phyloP scores from a whole-genome alignment of 2,113 vertebrate species.

The Nannobrachium achirus region DNA sequence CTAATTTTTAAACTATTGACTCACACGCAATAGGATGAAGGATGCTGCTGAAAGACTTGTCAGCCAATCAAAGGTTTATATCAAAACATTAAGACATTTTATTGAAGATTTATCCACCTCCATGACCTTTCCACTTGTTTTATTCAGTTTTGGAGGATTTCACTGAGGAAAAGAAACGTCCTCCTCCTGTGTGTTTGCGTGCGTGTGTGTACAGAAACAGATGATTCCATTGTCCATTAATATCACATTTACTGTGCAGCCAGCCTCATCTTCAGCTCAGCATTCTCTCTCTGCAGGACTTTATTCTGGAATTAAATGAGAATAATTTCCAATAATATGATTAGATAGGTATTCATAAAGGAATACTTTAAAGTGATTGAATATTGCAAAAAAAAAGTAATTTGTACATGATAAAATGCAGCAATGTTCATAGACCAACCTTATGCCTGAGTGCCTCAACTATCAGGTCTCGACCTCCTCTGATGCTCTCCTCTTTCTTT shows the following conservation, averaged over 20 bases:
- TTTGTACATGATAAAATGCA: too few relatives aligned
- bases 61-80: neutral
- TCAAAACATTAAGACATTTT: neutral
- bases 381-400: too few relatives aligned
- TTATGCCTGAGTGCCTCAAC: slow-evolving; percentile 81
- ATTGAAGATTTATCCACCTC: neutral
- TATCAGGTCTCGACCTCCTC: slow-evolving; percentile 69
- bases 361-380: too few relatives aligned
- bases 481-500: slow-evolving; percentile 35
- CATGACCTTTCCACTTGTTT: neutral
- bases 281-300: slow-evolving; percentile 75
- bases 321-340: too few relatives aligned
- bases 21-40: too few relatives aligned
- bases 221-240: neutral
- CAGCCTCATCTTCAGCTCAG: slow-evolving; percentile 70
- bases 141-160: neutral
- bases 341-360: neutral
- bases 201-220: neutral
- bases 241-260: neutral
- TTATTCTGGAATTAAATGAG: slow-evolving; percentile 70
- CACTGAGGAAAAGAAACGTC: neutral
- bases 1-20: too few relatives aligned
- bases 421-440: slow-evolving; percentile 44
- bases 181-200: neutral
- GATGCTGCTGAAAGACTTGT: too few relatives aligned